phyloP scores from a whole-genome alignment of 2,888 invertebrate species.

The Hartigia nigra region DNA sequence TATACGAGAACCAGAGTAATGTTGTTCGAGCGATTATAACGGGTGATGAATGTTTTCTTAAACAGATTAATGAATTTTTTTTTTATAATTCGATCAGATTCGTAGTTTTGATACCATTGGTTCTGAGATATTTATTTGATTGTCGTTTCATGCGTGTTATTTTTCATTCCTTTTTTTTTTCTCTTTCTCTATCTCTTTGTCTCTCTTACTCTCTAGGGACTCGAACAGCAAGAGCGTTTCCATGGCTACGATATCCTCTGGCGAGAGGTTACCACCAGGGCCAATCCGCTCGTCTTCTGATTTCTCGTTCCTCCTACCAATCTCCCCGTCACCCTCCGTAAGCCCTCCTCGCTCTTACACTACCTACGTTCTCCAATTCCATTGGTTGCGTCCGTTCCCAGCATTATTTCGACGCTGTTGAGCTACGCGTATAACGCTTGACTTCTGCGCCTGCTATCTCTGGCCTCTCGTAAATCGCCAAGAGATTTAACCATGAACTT shows the following conservation, averaged over 20 bases:
- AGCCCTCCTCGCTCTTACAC: slow-evolving; percentile 21
- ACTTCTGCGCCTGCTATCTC: neutral
- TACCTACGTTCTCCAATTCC: slow-evolving; percentile 8
- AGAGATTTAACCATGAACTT: neutral
- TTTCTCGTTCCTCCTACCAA: slow-evolving; percentile 47
- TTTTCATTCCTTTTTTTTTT: neutral
- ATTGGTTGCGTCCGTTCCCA: neutral
- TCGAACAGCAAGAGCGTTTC: slow-evolving; percentile 39
- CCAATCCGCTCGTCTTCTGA: slow-evolving; percentile 50
- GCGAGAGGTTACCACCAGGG: slow-evolving; percentile 35
- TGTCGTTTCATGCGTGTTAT: neutral
- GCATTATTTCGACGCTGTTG: neutral
- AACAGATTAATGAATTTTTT: neutral
- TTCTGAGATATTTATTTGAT: neutral
- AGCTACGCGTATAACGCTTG: neutral
- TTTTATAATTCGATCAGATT: neutral
- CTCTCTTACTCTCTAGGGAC: neutral
- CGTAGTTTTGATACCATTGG: neutral
- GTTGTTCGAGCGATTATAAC: neutral
- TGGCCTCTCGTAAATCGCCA: neutral
- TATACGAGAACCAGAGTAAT: neutral
- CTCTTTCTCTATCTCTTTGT: neutral
- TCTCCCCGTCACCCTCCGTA: slow-evolving; percentile 24
- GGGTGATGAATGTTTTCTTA: neutral
- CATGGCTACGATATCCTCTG: slow-evolving; percentile 57